Base-by-base conservation (phyloP, 2,797 vertebrate genomes). In the Anguilla anguilla region DNA sequence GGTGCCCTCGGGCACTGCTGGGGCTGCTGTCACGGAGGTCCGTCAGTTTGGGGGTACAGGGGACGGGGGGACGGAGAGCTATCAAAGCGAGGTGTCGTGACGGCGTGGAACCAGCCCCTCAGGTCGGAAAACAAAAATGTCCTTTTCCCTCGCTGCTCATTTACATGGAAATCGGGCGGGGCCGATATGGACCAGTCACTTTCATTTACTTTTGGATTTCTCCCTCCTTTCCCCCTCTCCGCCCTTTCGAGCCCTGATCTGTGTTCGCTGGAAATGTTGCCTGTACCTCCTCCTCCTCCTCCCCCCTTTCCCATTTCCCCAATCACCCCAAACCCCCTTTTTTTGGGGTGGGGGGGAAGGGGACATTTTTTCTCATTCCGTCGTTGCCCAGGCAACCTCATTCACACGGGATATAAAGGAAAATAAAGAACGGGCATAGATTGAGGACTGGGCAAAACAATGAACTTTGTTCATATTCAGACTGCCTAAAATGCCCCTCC, bases 401-500 rank as follows among this genome's bases (percentile, higher is more conserved):
- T 97, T 97, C 96, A 97, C 93, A 94, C 86, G 0, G 94, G 94
- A 95, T 90, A 97, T 95, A 96, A 97, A 95, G 91, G 95, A 91
- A 91, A 95, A 95, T 95, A 96, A 96, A 96, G 94, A 95, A 94
- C 92, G 94, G 94, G 96, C 95, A 95, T 95, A 95, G 95, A 96
- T 95, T 93, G 93, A 95, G 95, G 87, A 93, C 94, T 92, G 94
- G 94, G 94, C 94, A 94, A 96, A 96, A 96, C 96, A 97, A 97
- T 96, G 95, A 96, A 96, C 95, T 97, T 96, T 97, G 95, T 96
- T 95, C 95, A 96, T 96, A 96, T 96, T 96, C 96, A 96, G 94
- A 93, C 93, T 49, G 91, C 92, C 96, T 96, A 94, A 96, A 96
- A 96, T 95, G 93, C 93, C 90, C 55, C 87, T 77, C 83, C 64